Percentiles rank a stretch among this genome's conserved stretches.
Evolutionary conservation across 2,888 invertebrate species (phyloP).

Genomic region (Euzophera pinguis): DNA sequence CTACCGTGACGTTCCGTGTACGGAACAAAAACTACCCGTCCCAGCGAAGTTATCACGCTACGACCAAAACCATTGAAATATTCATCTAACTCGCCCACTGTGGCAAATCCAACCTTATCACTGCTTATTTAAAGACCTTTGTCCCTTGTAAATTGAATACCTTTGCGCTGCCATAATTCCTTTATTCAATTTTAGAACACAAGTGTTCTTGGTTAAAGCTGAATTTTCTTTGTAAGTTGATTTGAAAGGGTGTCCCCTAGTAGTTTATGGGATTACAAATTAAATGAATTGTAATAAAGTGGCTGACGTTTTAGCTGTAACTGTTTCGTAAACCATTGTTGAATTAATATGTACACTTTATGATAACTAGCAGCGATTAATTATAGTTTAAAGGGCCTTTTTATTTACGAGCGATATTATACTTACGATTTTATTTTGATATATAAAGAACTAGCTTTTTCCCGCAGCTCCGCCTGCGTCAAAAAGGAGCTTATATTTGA

Average conservation of each 20-base stretch:
- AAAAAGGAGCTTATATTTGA: too few species aligned
- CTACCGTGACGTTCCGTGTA: slow-evolving; percentile 16
- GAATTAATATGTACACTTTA: not conserved
- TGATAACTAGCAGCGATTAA: too few species aligned
- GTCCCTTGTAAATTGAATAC: not conserved
- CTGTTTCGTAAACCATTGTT: not conserved
- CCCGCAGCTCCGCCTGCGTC: too few species aligned
- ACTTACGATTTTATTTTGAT: too few species aligned
- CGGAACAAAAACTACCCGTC: slow-evolving; percentile 16
- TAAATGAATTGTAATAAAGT: slow-evolving; percentile 37
- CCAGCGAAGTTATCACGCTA: slow-evolving; percentile 15
- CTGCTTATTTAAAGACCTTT: not conserved
- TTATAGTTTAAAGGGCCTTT: too few species aligned
- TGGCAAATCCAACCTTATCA: not conserved
- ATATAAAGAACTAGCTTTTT: too few species aligned
- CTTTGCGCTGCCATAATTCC: not conserved
- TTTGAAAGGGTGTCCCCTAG: slow-evolving; percentile 11
- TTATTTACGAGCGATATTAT: too few species aligned
- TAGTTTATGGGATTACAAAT: slow-evolving; percentile 29
- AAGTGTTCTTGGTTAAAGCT: not conserved
- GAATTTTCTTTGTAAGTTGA: not conserved
- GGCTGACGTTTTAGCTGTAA: slow-evolving; percentile 15
- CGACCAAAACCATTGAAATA: slow-evolving; percentile 26
- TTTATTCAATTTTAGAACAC: slow-evolving; percentile 8
- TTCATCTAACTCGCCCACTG: slow-evolving; percentile 25